Conservation (phyloP, 1,140 invertebrate species). For the Drosophila baimaii region DNA sequence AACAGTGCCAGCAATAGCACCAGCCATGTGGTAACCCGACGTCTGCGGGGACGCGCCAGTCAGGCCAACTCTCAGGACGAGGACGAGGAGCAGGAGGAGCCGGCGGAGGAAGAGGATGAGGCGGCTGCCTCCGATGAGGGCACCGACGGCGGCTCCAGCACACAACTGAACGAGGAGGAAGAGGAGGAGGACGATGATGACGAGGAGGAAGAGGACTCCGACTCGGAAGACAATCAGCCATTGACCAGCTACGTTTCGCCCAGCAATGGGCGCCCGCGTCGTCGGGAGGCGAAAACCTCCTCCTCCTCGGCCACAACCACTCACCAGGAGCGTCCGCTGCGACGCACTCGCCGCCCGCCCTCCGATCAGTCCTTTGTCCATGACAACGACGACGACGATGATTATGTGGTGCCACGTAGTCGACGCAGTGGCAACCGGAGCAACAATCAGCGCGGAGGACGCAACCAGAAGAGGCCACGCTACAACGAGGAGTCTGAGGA, state of each 20-base stretch:
- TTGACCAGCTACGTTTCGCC: slow-evolving; percentile 81
- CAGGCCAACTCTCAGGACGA: slow-evolving; percentile 69
- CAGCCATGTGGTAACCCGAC: slow-evolving; percentile 53
- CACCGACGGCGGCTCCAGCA: slow-evolving; percentile 72
- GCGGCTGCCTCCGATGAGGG: slow-evolving; percentile 73
- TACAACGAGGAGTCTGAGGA: slow-evolving; percentile 88
- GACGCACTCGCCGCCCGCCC: slow-evolving; percentile 40
- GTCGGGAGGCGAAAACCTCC: slow-evolving; percentile 56
- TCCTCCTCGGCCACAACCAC: slow-evolving; percentile 37
- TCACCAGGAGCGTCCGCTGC: slow-evolving; percentile 45
- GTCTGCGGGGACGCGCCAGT: slow-evolving; percentile 66
- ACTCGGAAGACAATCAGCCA: slow-evolving; percentile 86
- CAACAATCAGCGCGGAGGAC: slow-evolving; percentile 56
- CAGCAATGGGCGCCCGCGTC: slow-evolving; percentile 54
- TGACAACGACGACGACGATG: slow-evolving; percentile 73
- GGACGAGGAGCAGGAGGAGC: slow-evolving; percentile 53
- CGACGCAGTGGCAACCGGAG: slow-evolving; percentile 32
- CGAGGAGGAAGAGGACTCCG: slow-evolving; percentile 70
- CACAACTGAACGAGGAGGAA: slow-evolving; percentile 35
- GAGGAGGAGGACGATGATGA: slow-evolving; percentile 36
- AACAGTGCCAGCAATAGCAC: slow-evolving; percentile 40
- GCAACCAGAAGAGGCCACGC: slow-evolving; percentile 85
- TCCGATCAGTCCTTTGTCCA: slow-evolving; percentile 66
- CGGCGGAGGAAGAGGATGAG: slow-evolving; percentile 54
- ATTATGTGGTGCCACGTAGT: slow-evolving; percentile 62